These are phyloP conservation scores for Dipodomys ordii DNA, from an alignment of 2,113 vertebrate genomes.

Conservation along the genomic window DNA sequence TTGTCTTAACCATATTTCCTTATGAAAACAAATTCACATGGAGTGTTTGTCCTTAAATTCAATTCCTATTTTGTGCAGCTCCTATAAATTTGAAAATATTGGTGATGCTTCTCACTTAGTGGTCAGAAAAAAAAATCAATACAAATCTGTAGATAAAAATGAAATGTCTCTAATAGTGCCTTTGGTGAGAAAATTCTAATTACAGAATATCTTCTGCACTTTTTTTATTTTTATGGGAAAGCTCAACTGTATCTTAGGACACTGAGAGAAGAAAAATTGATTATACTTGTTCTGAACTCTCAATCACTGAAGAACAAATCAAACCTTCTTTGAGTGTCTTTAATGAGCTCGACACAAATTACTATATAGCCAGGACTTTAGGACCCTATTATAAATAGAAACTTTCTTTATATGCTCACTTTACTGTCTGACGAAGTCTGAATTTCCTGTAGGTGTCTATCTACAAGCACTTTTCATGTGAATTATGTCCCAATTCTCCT, in stretches of 20 bases:
- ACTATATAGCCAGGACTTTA: background rate
- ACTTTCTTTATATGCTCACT: background rate
- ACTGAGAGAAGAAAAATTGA: conserved; percentile 10
- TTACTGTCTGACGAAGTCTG: background rate
- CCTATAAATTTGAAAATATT: background rate
- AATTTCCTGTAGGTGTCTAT: background rate
- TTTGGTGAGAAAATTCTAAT: conserved; percentile 22
- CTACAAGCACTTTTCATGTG: background rate
- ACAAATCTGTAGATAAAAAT: background rate
- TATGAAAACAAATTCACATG: background rate
- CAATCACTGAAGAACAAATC: background rate
- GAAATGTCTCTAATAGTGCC: background rate
- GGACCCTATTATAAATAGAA: background rate
- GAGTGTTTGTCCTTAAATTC: background rate
- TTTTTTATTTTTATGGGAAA: background rate
- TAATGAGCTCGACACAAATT: background rate
- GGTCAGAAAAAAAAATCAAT: conserved; percentile 23
- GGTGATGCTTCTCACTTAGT: background rate
- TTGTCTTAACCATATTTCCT: background rate
- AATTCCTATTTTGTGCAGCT: background rate
- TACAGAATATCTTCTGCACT: background rate
- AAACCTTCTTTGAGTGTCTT: background rate
- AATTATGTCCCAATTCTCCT: background rate
- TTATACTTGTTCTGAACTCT: background rate
- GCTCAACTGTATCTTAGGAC: background rate